Evolutionary conservation across 2,797 vertebrate species (phyloP), one percentile per base, ranked within the genome.

Genomic region (Hafferia zeledoni): DNA sequence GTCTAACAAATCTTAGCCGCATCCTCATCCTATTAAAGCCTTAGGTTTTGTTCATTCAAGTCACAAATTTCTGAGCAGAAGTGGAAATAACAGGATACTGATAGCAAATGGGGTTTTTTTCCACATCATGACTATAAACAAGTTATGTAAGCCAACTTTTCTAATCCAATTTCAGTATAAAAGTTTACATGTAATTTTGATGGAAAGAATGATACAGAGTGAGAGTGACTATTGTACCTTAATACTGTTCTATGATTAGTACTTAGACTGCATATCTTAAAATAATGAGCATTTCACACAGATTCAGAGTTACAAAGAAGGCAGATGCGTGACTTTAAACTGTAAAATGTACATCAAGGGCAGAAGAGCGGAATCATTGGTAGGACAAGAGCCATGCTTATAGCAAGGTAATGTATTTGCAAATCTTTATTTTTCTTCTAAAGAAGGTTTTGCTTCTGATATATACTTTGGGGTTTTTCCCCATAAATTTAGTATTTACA

Each of bases 41-140:
- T 93, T 86, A 50, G 52, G 10, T 68, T 96, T 97, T 96, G 77
- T 82, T 97, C 79, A 95, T 96, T 97, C 89, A 91, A 87, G 86
- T 94, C 93, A 93, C 65, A 97, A 83, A 95, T 93, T 95, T 95
- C 87, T 30, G 47, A 96, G 57, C 64, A 89, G 89, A 96, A 92
- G 57, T 84, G 77, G 80, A 96, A 96, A 96, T 94, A 96, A 96
- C 77, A 96, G 78, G 56, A 75, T 93, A 89, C 61, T 72, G 55
- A 89, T 60, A 80, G 75, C 46, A 95, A 97, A 95, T 81, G 88
- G 63, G 0, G n/a, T n/a, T 79, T 88, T 97, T 96, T 93, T 85
- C 91, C 55, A 93, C 71, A 91, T 95, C 68, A 68, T 88, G 75
- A 92, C 83, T 94, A n/a, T 93, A 95, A 97, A 82, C 93, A 92